Evolutionary conservation across 2,797 vertebrate species (phyloP).

Genomic region (Gobionotothen gibberifrons): DNA sequence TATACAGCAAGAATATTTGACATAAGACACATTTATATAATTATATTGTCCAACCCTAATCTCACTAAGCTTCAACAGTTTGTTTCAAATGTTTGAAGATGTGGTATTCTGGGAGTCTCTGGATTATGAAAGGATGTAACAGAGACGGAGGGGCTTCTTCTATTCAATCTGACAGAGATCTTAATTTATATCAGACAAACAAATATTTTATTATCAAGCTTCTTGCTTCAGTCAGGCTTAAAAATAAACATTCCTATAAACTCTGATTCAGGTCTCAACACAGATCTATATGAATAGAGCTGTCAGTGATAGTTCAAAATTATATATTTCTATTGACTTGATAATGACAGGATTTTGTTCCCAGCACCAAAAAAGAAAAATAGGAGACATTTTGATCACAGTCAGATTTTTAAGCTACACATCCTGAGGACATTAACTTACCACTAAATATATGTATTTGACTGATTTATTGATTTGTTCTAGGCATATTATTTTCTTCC

Average conservation of each 20-base stretch:
- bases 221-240: slow-evolving; percentile 18
- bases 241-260: slow-evolving; percentile 50
- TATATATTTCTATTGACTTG: slow-evolving; percentile 56
- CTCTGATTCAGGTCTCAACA: slow-evolving; percentile 13
- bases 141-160: not conserved
- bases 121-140: not conserved
- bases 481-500: too few species aligned
- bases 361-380: slow-evolving; percentile 33
- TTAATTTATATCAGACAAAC: not conserved
- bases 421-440: too few species aligned
- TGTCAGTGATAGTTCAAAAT: not conserved
- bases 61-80: too few species aligned
- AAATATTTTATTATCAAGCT: not conserved
- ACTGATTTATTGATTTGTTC: too few species aligned
- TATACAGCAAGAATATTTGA: too few species aligned
- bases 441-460: too few species aligned
- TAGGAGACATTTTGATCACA: slow-evolving; percentile 37
- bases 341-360: slow-evolving; percentile 33
- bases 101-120: slow-evolving; percentile 16
- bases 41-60: too few species aligned
- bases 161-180: not conserved
- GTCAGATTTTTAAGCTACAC: not conserved
- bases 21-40: too few species aligned
- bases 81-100: not conserved
- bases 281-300: slow-evolving; percentile 1